phyloP scores from a whole-genome alignment of 2,113 vertebrate genomes.

The Stegastes partitus region DNA sequence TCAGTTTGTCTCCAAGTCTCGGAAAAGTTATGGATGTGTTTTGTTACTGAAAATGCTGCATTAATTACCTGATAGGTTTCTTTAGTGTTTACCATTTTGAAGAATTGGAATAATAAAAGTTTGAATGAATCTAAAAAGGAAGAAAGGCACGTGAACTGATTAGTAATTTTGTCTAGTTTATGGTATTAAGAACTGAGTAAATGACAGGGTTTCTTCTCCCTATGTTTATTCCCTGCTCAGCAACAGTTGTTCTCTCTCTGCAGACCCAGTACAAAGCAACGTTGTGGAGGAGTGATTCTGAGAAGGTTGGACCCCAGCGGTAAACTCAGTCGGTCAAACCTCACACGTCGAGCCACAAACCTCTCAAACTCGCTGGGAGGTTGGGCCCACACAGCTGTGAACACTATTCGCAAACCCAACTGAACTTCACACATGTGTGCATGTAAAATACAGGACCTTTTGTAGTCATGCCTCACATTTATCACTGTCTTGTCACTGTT shows the following conservation, averaged over 20 bases:
- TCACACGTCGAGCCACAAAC: conserved; percentile 62
- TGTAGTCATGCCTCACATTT: conserved; percentile 36
- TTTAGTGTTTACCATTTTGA: too few relatives aligned
- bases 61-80: too few relatives aligned
- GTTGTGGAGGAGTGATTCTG: conserved; percentile 56
- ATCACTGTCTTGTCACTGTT: conserved; percentile 45
- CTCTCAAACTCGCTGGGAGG: conserved; percentile 67
- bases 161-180: too few relatives aligned
- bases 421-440: conserved; percentile 42
- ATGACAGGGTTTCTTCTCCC: too few relatives aligned
- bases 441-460: conserved; percentile 48
- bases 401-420: conserved; percentile 70
- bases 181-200: too few relatives aligned
- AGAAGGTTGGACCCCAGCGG: conserved; percentile 78
- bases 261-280: conserved; percentile 40
- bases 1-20: not conserved
- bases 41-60: not conserved
- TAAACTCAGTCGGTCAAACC: conserved; percentile 78
- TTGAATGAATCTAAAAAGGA: not conserved
- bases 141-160: too few relatives aligned
- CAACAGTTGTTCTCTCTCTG: conserved; percentile 4
- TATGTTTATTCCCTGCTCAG: not conserved
- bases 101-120: too few relatives aligned
- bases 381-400: conserved; percentile 72
- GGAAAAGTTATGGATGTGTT: not conserved